These are phyloP conservation scores for Coenonympha arcania DNA, from an alignment of 2,888 invertebrate species.

Conservation along the genomic window DNA sequence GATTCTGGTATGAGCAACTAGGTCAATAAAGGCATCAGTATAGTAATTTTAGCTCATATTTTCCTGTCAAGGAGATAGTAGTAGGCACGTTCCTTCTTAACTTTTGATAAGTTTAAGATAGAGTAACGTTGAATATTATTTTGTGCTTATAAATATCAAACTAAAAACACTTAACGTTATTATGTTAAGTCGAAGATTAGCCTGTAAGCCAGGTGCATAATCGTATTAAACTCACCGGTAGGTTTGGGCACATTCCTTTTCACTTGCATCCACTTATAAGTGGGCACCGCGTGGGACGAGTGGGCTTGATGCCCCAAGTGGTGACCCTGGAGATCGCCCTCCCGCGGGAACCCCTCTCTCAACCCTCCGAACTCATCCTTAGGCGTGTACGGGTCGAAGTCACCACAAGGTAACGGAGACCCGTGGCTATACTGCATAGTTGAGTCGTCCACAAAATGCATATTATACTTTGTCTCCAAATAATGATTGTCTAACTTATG, in stretches of 20 bases:
- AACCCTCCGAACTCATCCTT: conserved; percentile 75
- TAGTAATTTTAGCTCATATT: too few species aligned
- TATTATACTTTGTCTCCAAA: conserved; percentile 70
- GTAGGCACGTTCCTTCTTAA: too few species aligned
- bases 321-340: conserved; percentile 53
- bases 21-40: too few species aligned
- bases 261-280: conserved; percentile 99
- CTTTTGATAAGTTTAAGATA: too few species aligned
- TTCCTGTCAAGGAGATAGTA: too few species aligned
- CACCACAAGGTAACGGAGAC: conserved; percentile 71
- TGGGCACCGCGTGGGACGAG: conserved; percentile 81
- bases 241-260: conserved; percentile 97
- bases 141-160: too few species aligned
- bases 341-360: conserved; percentile 52
- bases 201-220: neutral
- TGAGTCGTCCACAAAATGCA: conserved; percentile 66
- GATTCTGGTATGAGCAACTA: too few species aligned
- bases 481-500: conserved; percentile 67
- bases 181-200: too few species aligned
- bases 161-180: too few species aligned
- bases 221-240: conserved; percentile 77
- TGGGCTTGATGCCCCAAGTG: conserved; percentile 55
- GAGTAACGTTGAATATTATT: too few species aligned
- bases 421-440: conserved; percentile 59
- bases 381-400: conserved; percentile 76